Base-by-base conservation (phyloP, 2,888 invertebrate genomes). In the Athalia rosae region DNA sequence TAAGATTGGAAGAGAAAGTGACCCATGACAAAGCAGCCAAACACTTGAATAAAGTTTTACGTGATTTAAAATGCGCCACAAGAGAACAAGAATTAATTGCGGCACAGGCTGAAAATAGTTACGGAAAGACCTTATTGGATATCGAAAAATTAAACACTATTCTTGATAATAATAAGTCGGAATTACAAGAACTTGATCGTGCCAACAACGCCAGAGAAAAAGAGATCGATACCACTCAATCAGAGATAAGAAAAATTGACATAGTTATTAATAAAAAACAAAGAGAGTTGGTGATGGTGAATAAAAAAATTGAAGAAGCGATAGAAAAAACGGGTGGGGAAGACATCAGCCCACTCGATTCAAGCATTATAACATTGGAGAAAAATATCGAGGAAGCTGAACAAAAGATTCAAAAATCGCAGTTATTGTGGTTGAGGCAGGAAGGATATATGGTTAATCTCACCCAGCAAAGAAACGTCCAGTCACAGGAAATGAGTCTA, bases 381-480 rank as follows among this genome's bases (percentile, higher is more conserved):
- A 93, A 92, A 83, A 92, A 92, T 78, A 94, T 96, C 77, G 92
- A 92, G 62, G 90, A 92, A 41, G 89, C 92, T 3, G 93, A 93
- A 63, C 92, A 92, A 79, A 92, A 93, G 83, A 94, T 94, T 13
- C 93, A 94, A 82, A 90, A 91, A 69, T 88, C 94, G 83, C 95
- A 96, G 88, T 92, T 93, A 82, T 93, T 93, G 87, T 96, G 96
- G 96, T 90, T 96, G 80, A 92, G 95, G 69, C 92, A 95, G 81
- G 95, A 96, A 88, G 93, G 94, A 0, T 93, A 94, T 85, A 93
- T 95, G 77, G 93, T 96, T 1, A 91, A 92, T 79, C 88, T 96
- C 13, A 93, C 95, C 0, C 91, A 94, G 79, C 94, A 95, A 81
- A 92, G 95, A 79, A 94, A 94, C 82, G 91, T 92, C 79, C 93